Evolutionary conservation across 2,113 vertebrate species (phyloP).

Genomic region (Entomyzon cyanotis): DNA sequence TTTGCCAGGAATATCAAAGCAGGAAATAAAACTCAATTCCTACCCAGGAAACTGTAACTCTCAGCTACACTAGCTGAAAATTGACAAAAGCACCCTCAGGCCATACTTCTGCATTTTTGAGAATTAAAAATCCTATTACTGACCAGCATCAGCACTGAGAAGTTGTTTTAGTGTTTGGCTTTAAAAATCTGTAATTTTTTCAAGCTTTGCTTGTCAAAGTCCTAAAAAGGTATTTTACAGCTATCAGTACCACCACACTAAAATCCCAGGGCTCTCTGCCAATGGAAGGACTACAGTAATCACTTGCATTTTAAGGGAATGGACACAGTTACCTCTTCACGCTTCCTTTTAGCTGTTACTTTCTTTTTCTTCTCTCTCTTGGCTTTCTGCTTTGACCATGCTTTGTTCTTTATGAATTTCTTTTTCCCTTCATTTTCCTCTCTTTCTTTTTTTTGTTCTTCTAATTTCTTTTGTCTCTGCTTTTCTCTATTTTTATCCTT

Average conservation of each 20-base stretch:
- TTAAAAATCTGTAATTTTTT: not conserved
- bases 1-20: not conserved
- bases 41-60: not conserved
- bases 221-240: not conserved
- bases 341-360: constrained; percentile 82
- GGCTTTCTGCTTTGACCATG: constrained; percentile 95
- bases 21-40: not conserved
- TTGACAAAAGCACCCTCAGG: not conserved
- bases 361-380: constrained; percentile 87
- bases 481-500: constrained; percentile 92
- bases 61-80: not conserved
- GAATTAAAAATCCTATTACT: not conserved
- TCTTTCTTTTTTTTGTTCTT: constrained; percentile 71
- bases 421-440: constrained; percentile 60
- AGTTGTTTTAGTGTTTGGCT: not conserved
- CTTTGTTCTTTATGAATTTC: constrained; percentile 79
- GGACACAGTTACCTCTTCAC: constrained; percentile 75
- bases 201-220: not conserved
- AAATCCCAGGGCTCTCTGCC: not conserved
- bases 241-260: not conserved
- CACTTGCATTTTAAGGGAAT: not conserved
- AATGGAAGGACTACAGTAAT: not conserved
- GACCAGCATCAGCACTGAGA: not conserved
- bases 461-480: constrained; percentile 84
- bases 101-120: not conserved